Evolutionary conservation across 1,140 invertebrate genomes (phyloP).

Genomic region (Manduca sexta): DNA sequence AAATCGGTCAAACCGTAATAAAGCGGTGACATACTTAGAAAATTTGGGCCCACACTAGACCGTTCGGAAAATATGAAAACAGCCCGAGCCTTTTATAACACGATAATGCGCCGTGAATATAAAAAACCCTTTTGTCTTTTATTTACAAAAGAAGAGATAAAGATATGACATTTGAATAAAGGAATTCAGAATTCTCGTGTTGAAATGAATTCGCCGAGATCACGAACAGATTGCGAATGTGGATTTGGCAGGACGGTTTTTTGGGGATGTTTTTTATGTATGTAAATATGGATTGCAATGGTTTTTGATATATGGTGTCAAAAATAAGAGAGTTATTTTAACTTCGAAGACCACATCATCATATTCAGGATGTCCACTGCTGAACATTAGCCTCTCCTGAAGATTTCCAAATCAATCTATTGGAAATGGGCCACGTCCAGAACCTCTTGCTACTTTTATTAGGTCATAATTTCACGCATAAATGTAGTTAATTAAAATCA

Average conservation of each 20-base stretch:
- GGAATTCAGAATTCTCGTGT: conserved; percentile 9
- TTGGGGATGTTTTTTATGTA: neutral
- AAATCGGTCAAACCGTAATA: no score
- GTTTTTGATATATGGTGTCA: no score
- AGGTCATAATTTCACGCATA: no score
- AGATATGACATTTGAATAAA: conserved; percentile 18
- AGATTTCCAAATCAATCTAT: no score
- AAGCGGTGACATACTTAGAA: neutral
- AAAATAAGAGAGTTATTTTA: no score
- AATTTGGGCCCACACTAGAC: neutral
- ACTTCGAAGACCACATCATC: no score
- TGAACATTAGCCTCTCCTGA: no score
- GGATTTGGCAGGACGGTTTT: conserved; percentile 1
- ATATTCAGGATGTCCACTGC: no score
- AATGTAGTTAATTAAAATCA: no score
- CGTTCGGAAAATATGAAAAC: neutral
- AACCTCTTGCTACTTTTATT: no score
- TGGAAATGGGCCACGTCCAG: no score
- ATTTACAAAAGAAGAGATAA: conserved; percentile 15
- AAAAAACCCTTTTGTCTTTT: conserved; percentile 16
- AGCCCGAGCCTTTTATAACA: conserved; percentile 7
- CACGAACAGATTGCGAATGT: neutral
- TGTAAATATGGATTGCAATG: neutral
- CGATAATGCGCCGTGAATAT: conserved; percentile 11
- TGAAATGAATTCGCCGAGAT: conserved; percentile 8